Percentiles rank a stretch among this genome's conserved stretches.
Conservation (phyloP, 2,888 invertebrate genomes). For the Tachina fera region DNA sequence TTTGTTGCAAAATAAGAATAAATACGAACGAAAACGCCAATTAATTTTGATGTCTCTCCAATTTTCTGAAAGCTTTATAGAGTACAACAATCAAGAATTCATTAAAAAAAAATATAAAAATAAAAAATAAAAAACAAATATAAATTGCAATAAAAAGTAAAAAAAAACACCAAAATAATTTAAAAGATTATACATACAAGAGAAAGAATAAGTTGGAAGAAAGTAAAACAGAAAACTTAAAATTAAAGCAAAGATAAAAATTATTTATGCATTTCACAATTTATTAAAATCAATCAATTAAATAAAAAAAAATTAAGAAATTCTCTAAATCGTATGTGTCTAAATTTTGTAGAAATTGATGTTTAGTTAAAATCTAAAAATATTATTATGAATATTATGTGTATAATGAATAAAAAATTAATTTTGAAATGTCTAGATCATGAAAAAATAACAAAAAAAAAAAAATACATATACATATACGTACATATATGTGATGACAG, state of each 20-base stretch:
- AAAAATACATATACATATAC: constrained; percentile 32
- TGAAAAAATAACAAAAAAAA: constrained; percentile 19
- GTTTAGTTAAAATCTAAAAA: constrained; percentile 66
- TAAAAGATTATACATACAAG: constrained; percentile 56
- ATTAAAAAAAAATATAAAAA: constrained; percentile 38
- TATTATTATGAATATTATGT: constrained; percentile 43
- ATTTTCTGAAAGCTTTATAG: constrained; percentile 64
- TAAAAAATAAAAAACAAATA: constrained; percentile 41
- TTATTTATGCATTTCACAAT: constrained; percentile 47
- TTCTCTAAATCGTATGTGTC: constrained; percentile 49
- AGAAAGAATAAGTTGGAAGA: constrained; percentile 47
- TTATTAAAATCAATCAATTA: constrained; percentile 40
- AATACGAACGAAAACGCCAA: constrained; percentile 31
- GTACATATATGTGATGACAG: constrained; percentile 59
- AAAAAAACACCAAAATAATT: constrained; percentile 55
- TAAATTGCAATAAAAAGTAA: constrained; percentile 59
- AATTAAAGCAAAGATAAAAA: constrained; percentile 24
- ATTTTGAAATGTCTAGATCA: not conserved
- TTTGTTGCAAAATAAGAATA: constrained; percentile 8
- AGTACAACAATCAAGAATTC: constrained; percentile 63
- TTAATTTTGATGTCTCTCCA: constrained; percentile 55
- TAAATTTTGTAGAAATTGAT: constrained; percentile 67
- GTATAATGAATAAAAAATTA: constrained; percentile 23
- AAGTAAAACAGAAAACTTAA: constrained; percentile 28
- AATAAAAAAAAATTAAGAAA: constrained; percentile 19